These are phyloP conservation scores for Dendrolimus pini DNA, from an alignment of 2,888 invertebrate genomes.

Conservation along the genomic window DNA sequence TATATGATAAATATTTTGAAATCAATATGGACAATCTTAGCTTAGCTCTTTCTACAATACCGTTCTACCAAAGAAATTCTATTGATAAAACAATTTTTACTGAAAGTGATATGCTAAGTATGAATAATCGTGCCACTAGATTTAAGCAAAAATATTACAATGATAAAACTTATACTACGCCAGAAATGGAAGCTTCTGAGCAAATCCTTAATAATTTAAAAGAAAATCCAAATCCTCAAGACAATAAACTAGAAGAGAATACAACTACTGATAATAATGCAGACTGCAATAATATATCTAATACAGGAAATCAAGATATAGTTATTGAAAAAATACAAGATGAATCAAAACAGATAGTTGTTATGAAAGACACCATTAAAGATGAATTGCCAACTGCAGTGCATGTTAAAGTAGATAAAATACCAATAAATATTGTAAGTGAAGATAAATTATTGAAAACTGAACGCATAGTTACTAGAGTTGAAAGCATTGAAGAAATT, in stretches of 20 bases:
- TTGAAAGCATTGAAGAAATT: constrained; percentile 2
- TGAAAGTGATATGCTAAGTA: constrained; percentile 48
- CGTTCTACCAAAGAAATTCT: constrained; percentile 59
- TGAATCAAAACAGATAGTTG: constrained; percentile 11
- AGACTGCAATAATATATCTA: not conserved
- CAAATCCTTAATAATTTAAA: constrained; percentile 33
- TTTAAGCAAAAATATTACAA: constrained; percentile 60
- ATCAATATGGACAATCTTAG: constrained; percentile 54
- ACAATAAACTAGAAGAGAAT: not conserved
- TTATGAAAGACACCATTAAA: constrained; percentile 1
- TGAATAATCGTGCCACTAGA: constrained; percentile 55
- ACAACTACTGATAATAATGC: not conserved
- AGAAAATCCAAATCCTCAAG: constrained; percentile 11
- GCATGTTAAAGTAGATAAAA: not conserved
- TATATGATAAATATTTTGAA: constrained; percentile 65
- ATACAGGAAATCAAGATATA: constrained; percentile 3
- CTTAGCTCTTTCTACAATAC: constrained; percentile 51
- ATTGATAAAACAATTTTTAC: constrained; percentile 44
- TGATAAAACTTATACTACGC: constrained; percentile 45
- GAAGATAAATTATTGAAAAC: not conserved
- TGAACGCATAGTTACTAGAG: not conserved
- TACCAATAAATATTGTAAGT: not conserved
- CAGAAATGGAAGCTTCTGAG: constrained; percentile 48
- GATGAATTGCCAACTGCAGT: not conserved
- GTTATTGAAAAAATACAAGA: constrained; percentile 6